Conservation (phyloP, 2,888 invertebrate genomes). For the Oscheius sp. region DNA sequence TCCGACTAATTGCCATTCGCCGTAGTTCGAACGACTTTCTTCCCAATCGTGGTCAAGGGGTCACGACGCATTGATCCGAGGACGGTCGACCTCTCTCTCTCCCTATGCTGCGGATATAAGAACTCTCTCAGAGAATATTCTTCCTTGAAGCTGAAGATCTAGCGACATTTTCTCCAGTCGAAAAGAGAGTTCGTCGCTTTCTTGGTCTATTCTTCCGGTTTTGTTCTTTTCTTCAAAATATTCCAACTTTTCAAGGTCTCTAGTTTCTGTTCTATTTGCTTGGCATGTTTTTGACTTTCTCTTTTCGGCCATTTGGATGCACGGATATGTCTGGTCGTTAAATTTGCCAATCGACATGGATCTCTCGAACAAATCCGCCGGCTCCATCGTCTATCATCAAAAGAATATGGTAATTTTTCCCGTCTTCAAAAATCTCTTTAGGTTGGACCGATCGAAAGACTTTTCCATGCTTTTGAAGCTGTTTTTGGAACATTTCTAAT, state of each 20-base stretch:
- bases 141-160: constrained; percentile 22
- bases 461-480: constrained; percentile 11
- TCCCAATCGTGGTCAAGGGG: constrained; percentile 18
- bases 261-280: constrained; percentile 39
- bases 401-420: constrained; percentile 25
- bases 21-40: no score
- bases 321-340: constrained; percentile 56
- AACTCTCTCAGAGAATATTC: not conserved
- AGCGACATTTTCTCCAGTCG: not conserved
- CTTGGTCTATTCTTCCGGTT: constrained; percentile 33
- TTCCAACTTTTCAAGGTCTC: constrained; percentile 35
- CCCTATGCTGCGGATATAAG: not conserved
- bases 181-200: not conserved
- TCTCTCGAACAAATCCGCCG: constrained; percentile 56
- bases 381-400: constrained; percentile 51
- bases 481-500: constrained; percentile 9
- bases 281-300: constrained; percentile 53
- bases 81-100: not conserved
- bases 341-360: constrained; percentile 58
- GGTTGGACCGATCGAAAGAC: constrained; percentile 22
- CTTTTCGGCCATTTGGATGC: constrained; percentile 53
- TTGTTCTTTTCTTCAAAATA: constrained; percentile 24
- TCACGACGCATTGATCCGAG: not conserved
- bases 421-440: not conserved
- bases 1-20: no score